Base-by-base conservation (phyloP, 1,140 invertebrate genomes). In the Drosophila yakuba region DNA sequence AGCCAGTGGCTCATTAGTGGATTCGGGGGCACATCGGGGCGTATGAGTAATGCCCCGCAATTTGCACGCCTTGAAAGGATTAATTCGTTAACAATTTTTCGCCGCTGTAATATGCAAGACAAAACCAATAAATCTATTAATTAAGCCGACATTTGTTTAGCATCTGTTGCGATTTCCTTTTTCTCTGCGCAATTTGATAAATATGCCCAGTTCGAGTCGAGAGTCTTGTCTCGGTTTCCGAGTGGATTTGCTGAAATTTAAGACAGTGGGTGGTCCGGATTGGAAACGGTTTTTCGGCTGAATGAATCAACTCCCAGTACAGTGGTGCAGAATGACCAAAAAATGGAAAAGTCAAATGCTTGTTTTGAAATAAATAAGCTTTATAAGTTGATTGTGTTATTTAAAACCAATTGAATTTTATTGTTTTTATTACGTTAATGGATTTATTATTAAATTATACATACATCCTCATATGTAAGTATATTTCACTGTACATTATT, bases 101-200 rank as follows among this genome's bases (percentile, higher is more conserved):
- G 73, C 47, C 66, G 78, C 78, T 82, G 73, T 86, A 88, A 88
- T 85, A 90, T 85, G 60, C 75, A 76, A 67, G 71, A 74, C 62
- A 85, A 62, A 78, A 81, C 78, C 71, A 73, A 90, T 90, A 90
- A 90, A 85, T 90, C 85, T 90, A 90, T 90, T 90, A 90, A 90
- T 90, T 90, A 90, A 90, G 85, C 72, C 69, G 78, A 89, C 80
- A 68, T 69, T 80, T 80, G 75, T 88, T 82, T 75, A 63, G 77
- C 55, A 52, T 59, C 66, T 56, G 58, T 62, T 75, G 64, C 68
- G 66, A 71, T 71, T 71, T 71, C 63, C 67, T 48, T 66, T 59
- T 66, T 38, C 4, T 64, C 51, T 10, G 36, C 25, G 35, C 63
- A 64, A 59, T 58, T 74, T 66, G 73, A 57, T 82, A 59, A 76